Evolutionary conservation across 2,113 vertebrate genomes (phyloP).

Genomic region (Isichthys henryi): DNA sequence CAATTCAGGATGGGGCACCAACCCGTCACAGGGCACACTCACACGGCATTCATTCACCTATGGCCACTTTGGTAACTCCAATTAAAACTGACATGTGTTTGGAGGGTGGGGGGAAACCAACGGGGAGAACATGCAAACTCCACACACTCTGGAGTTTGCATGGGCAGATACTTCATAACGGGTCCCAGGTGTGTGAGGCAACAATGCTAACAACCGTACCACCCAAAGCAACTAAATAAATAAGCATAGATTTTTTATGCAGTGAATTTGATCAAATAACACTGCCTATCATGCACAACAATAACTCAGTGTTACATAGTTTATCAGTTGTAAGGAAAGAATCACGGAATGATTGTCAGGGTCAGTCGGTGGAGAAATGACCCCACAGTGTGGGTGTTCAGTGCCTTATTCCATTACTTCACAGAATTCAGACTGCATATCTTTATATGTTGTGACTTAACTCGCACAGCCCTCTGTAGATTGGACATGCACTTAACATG

Average conservation of each 20-base stretch:
- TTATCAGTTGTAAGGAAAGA: neutral
- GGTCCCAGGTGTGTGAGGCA: neutral
- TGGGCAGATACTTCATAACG: neutral
- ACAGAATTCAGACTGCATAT: neutral
- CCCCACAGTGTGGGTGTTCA: neutral
- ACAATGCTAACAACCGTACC: neutral
- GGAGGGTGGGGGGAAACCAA: neutral
- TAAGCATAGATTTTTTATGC: neutral
- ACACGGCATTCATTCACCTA: neutral
- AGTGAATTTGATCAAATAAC: neutral
- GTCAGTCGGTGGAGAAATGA: neutral
- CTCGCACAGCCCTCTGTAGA: neutral
- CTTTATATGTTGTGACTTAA: neutral
- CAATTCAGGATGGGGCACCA: neutral
- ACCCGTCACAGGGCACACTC: neutral
- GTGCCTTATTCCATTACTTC: neutral
- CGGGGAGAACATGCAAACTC: neutral
- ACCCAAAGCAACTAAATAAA: neutral
- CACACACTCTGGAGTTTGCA: neutral
- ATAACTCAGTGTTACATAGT: neutral
- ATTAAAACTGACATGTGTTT: neutral
- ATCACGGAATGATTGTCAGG: neutral
- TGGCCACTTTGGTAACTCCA: neutral
- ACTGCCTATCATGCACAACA: neutral
- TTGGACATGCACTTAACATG: neutral